These are phyloP conservation scores for Thunnus albacares DNA, from an alignment of 2,797 vertebrate species.

Conservation along the genomic window DNA sequence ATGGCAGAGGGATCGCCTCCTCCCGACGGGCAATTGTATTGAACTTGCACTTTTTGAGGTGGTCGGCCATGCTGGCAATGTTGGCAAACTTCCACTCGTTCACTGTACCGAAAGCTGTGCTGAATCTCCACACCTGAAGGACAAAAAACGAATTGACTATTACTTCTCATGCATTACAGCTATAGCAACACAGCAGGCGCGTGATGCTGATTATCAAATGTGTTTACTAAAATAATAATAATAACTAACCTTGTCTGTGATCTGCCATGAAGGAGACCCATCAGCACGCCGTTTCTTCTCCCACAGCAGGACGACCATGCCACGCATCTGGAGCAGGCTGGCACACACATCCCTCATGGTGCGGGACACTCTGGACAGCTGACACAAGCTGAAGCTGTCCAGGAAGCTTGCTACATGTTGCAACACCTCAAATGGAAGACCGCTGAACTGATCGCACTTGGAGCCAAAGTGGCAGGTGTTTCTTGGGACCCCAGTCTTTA, in stretches of 20 bases:
- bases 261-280: constrained; percentile 94
- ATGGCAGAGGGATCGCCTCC: constrained; percentile 95
- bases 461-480: constrained; percentile 82
- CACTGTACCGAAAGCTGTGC: constrained; percentile 97
- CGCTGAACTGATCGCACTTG: constrained; percentile 91
- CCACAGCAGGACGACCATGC: constrained; percentile 99
- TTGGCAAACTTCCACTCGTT: constrained; percentile 99
- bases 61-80: constrained; percentile 98
- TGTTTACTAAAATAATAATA: not conserved
- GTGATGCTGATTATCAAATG: not conserved
- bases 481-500: constrained; percentile 77
- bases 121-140: constrained; percentile 96
- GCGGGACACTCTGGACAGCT: constrained; percentile 94
- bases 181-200: not conserved
- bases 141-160: not conserved
- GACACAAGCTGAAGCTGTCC: constrained; percentile 97
- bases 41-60: constrained; percentile 97
- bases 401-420: constrained; percentile 96
- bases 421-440: constrained; percentile 95
- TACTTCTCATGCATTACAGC: not conserved
- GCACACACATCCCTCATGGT: constrained; percentile 97
- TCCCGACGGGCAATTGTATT: constrained; percentile 92
- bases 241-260: constrained; percentile 92
- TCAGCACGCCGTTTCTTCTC: constrained; percentile 90
- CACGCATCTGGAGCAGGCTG: constrained; percentile 95